Conservation (phyloP, 2,888 invertebrate genomes). For the Schizaphis graminum region DNA sequence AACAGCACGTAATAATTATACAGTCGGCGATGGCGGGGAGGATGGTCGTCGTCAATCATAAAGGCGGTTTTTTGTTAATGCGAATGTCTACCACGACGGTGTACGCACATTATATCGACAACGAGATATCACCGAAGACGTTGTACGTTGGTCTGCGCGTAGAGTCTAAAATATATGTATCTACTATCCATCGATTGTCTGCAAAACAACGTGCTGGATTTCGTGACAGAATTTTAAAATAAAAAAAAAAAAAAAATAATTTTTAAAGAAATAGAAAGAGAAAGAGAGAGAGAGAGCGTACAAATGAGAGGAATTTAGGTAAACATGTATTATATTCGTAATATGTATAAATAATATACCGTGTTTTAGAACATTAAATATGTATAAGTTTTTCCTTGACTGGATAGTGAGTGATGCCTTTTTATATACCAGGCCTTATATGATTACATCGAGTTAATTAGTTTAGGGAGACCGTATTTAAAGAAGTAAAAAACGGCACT, state of each 20-base stretch:
- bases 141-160: not conserved
- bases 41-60: slow-evolving; percentile 31
- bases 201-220: not conserved
- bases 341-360: not conserved
- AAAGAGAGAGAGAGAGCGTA: not conserved
- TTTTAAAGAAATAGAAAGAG: not conserved
- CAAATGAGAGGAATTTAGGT: no score
- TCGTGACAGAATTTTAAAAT: not conserved
- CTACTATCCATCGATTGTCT: not conserved
- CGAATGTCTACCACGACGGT: not conserved
- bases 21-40: not conserved
- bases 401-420: not conserved
- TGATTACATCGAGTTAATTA: slow-evolving; percentile 8
- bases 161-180: not conserved
- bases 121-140: not conserved
- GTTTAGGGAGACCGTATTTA: not conserved
- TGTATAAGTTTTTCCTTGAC: not conserved
- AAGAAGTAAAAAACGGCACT: not conserved
- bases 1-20: slow-evolving; percentile 26
- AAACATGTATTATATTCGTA: not conserved
- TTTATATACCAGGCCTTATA: not conserved
- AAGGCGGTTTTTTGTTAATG: not conserved
- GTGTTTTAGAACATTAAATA: not conserved
- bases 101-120: not conserved
- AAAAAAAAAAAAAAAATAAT: not conserved